Evolutionary conservation across 2,797 vertebrate species (phyloP), one percentile per base, ranked within the genome.

Genomic region (Allobates femoralis): DNA sequence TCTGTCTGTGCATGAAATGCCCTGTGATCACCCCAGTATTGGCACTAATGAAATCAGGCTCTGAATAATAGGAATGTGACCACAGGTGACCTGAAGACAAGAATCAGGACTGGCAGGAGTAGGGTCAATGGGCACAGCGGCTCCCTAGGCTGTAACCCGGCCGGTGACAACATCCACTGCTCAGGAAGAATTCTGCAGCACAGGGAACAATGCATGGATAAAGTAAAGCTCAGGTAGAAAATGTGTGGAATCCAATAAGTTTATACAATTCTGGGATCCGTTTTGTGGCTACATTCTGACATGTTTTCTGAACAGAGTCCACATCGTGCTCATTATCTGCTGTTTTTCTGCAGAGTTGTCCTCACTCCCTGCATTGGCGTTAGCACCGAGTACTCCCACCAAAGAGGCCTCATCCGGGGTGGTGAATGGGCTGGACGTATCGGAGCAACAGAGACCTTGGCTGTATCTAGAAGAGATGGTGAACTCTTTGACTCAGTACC

Each of bases 391-490:
- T 0, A 92, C 94, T 0, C 94, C 96, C 84, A 90, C 93, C 79
- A 96, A 95, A 87, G 90, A 93, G 34, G 90, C 93, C 0, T 90
- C 94, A 2, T 90, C 92, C 0, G 66, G 93, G 0, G 87, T 94
- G 90, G 51, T 92, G 62, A 89, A 90, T 0, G 92, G 94, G 58
- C 87, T 98, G 91, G 91, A 96, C 87, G 83, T 95, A 90, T 91
- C 95, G 0, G 96, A 98, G 87, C 96, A 93, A 46, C 96, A 93
- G 53, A 92, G 95, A 15, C 96, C 93, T 77, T 99, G 98, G 98
- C 89, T 97, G 3, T 97, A 97, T 93, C 92, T 99, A 91, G 98
- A 99, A 79, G 98, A 99, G 91, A 94, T 96, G 91, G 97, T 97
- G 85, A 97, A 97, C 89, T 98, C 96, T 0, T 90, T 99, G 90